Base-by-base conservation (phyloP, 2,888 invertebrate genomes). In the Cephus pygmeus region DNA sequence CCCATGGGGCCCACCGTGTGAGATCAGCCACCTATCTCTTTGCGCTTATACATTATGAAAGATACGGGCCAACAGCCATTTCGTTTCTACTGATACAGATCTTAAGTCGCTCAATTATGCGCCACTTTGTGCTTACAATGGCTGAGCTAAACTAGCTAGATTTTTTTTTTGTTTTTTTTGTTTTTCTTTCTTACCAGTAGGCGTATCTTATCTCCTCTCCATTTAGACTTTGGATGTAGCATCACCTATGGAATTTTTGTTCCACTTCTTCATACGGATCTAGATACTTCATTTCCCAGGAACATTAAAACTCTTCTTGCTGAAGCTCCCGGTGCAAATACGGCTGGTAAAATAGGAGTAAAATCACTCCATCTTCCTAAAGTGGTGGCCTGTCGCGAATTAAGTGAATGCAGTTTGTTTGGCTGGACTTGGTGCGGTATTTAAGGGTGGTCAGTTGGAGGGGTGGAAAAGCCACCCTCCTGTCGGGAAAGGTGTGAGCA, bases 321-420 rank as follows among this genome's bases (percentile, higher is more conserved):
- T 4, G 15, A 40, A 40, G 40, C 15, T 40, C 40, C 4, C 15
- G 1, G 15, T 15, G 15, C 4, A 15, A 15, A 0, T 40, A 15
- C 2, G 40, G 40, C 36, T 6, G 40, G 4, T 15, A 40, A 40
- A 40, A 40, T 15, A 2, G 40, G 6, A 15, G 40, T 4, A 40
- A 15, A 40, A 15, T 40, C 40, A 40, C 15, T 40, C 15, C 6
- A 15, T 40, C 40, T 40, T 40, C 40, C 15, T 6, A 15, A 40
- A 40, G 40, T 40, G 15, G 40, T 40, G 40, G 40, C 40, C 40
- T 6, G 40, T 15, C 40, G 40, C 82, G 84, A 86, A 84, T 86
- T 84, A 84, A 86, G 83, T 81, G 82, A 81, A 84, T 79, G 81
- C 83, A 82, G 84, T 85, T 87, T 83, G 82, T 85, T 84, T 81